phyloP scores from a whole-genome alignment of 2,797 vertebrate species.

The Acipenser transmontanus region DNA sequence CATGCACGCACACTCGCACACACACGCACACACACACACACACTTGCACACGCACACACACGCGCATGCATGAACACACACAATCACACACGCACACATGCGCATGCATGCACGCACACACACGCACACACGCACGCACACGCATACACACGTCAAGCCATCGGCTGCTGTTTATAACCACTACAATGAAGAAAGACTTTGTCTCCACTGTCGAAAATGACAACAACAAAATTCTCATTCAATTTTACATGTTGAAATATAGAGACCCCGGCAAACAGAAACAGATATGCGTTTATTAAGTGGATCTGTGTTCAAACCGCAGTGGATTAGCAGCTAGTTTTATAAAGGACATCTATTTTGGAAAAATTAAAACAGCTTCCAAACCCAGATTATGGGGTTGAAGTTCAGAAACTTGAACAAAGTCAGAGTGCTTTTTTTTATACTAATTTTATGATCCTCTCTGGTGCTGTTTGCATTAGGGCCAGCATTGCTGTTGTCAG shows the following conservation, averaged over 20 bases:
- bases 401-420: background rate
- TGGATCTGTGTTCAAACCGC: background rate
- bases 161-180: too few species aligned
- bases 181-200: too few species aligned
- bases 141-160: too few species aligned
- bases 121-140: too few species aligned
- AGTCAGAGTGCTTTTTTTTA: background rate
- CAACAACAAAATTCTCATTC: background rate
- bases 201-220: background rate
- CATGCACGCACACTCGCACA: too few species aligned
- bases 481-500: slow-evolving; percentile 9
- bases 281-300: background rate
- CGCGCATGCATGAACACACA: too few species aligned
- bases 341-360: slow-evolving; percentile 1
- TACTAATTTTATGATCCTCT: background rate
- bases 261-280: background rate
- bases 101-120: too few species aligned
- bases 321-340: background rate
- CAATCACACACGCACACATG: too few species aligned
- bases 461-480: background rate
- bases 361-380: background rate
- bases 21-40: too few species aligned
- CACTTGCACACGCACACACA: too few species aligned
- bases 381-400: background rate
- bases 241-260: background rate